A percentile compares a stretch with the other conserved stretches of the same genome.
phyloP scores from a whole-genome alignment of 2,113 vertebrate species.

The Benitochromis conjunctus region DNA sequence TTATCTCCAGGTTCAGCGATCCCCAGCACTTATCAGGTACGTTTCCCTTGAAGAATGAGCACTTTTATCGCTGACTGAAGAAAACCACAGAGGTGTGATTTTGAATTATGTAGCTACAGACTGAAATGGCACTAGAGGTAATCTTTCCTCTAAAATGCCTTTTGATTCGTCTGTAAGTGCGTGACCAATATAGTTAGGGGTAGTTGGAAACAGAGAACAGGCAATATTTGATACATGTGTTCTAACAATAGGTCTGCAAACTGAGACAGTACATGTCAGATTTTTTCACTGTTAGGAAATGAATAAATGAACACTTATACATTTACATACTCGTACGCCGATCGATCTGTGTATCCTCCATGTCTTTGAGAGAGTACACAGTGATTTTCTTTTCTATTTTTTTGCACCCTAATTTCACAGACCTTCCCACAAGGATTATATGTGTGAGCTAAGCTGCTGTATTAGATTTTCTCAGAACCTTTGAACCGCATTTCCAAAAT shows the following conservation, averaged over 20 bases:
- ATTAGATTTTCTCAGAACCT: conserved; percentile 21
- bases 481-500: background rate
- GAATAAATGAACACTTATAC: background rate
- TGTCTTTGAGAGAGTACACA: background rate
- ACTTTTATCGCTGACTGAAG: background rate
- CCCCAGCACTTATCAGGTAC: background rate
- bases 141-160: background rate
- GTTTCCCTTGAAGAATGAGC: background rate
- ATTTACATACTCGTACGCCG: background rate
- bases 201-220: background rate
- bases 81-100: background rate
- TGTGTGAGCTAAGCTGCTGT: background rate
- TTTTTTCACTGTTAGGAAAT: background rate
- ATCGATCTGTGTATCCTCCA: background rate
- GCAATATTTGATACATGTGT: background rate
- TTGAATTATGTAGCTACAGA: background rate
- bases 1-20: background rate
- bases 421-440: conserved; percentile 56
- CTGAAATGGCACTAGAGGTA: background rate
- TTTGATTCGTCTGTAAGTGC: background rate
- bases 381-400: background rate
- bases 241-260: background rate
- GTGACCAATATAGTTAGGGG: background rate
- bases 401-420: background rate
- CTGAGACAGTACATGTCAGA: background rate